Base-by-base conservation (phyloP, 2,797 vertebrate species). In the Etheostoma nigrum region DNA sequence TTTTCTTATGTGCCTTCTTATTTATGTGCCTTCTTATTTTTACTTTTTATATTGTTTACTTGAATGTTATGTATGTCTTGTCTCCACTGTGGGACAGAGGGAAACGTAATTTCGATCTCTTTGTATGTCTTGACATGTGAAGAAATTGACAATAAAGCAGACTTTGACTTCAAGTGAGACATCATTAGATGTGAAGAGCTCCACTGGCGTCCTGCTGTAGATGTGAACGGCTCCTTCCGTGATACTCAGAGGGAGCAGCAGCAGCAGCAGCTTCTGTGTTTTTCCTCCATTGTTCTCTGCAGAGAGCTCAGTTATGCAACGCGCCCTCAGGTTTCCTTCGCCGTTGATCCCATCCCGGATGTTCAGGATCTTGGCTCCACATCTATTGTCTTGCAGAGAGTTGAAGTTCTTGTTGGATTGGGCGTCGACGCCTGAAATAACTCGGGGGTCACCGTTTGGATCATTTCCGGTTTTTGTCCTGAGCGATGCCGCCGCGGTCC, bases 381-480 rank as follows among this genome's bases (percentile, higher is more conserved):
- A 76, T 62, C 55, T 23, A 36, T 62, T 52, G 70, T 74, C 76
- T 57, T 21, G 52, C 19, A 6, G 3, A 68, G 67, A 68, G 70
- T 76, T 63, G 59, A 71, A 59, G 68, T 74, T 76, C 36, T 69
- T 51, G 47, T 33, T 59, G 0, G 12, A 54, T 51, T 2, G 19
- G 65, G 78, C 58, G 74, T 72, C 54, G 2, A n/a, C 21, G 83
- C 84, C 83, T 72, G 76, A 86, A 89, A 91, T 85, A 91, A 71
- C 84, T 85, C 27, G 21, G 13, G 13, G 86, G 81, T 89, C 85
- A 82, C 19, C 16, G 6, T 45, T 74, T 49, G 49, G 57, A 86
- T 84, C 75, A 65, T 79, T 92, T 89, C 86, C 85, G 47, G 69
- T 73, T 85, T 89, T 86, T 87, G 84, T 91, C 84, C 81, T 27